Base-by-base conservation (phyloP, 2,797 vertebrate genomes). In the Ispidina lecontei region DNA sequence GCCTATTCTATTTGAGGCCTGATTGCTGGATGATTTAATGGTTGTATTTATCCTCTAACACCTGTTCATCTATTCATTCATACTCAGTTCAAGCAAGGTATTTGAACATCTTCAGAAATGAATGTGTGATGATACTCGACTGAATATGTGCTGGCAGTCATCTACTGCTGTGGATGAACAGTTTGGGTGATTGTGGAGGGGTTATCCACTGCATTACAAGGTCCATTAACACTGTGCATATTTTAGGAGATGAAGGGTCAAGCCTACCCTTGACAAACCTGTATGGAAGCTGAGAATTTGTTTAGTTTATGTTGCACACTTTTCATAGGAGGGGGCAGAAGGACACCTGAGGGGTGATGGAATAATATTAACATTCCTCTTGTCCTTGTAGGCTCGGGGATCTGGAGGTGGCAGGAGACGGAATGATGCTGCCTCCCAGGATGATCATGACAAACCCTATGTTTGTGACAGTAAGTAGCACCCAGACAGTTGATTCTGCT, bases 361-460 rank as follows among this genome's bases (percentile, higher is more conserved):
- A 87, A 85, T 81, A 84, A 52, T 46, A 35, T 68, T 96, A 67
- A 55, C 26, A 46, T 74, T 85, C 82, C 73, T 92, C 29, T 68
- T 97, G 91, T 96, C 80, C 93, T 95, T 97, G 55, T 97, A 99
- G 99, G 99, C 99, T 95, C 98, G 99, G 58, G 99, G 99, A 90
- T 98, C 98, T 83, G 98, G 97, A 73, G 98, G 98, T 20, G 97
- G 99, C 76, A 99, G 99, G 92, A 98, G 98, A 97, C 98, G 97
- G 97, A 97, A 98, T 14, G 99, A 99, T 59, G 97, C 98, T 13
- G 98, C 98, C 63, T 98, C 98, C 93, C 97, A 98, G 95, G 98
- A 99, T 82, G 98, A 99, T 93, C 98, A 99, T 4, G 99, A 99
- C 97, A 99, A 99, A 97, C 99, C 99, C 96, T 99, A 99, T 58